Conservation (phyloP, 2,888 invertebrate genomes). For the Ichneumon xanthorius region DNA sequence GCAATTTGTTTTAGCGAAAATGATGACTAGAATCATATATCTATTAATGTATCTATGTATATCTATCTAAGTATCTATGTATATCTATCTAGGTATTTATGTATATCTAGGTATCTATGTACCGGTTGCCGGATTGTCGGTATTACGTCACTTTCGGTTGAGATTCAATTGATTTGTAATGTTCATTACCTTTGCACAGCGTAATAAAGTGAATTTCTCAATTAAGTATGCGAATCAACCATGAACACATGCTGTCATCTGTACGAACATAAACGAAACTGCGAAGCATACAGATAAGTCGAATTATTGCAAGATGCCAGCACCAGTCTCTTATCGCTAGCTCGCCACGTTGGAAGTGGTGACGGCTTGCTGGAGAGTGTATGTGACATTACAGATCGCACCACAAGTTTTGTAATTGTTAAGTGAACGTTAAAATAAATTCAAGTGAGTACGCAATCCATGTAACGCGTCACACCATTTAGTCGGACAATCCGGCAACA, state of each 20-base stretch:
- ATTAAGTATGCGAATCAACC: background rate
- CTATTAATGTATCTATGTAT: too few relatives aligned
- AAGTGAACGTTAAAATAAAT: slow-evolving; percentile 50
- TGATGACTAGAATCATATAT: too few relatives aligned
- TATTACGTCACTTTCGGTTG: too few relatives aligned
- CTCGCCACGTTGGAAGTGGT: slow-evolving; percentile 83
- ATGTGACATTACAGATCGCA: slow-evolving; percentile 66
- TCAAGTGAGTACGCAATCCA: slow-evolving; percentile 45
- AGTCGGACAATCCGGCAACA: background rate
- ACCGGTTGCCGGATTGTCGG: too few relatives aligned
- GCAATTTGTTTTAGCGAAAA: too few relatives aligned
- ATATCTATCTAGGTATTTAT: too few relatives aligned
- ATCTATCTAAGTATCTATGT: too few relatives aligned
- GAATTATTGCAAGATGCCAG: slow-evolving; percentile 70
- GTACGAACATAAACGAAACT: background rate
- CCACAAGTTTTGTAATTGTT: slow-evolving; percentile 64
- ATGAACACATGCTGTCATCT: slow-evolving; percentile 14
- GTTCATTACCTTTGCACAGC: background rate
- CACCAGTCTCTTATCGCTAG: slow-evolving; percentile 45
- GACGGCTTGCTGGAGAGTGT: slow-evolving; percentile 68
- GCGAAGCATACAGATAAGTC: background rate
- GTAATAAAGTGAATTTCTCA: background rate
- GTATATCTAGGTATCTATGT: too few relatives aligned
- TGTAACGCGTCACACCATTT: background rate
- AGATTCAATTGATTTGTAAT: background rate